Evolutionary conservation across 2,113 vertebrate genomes (phyloP).

Genomic region (Centropus unirufus): DNA sequence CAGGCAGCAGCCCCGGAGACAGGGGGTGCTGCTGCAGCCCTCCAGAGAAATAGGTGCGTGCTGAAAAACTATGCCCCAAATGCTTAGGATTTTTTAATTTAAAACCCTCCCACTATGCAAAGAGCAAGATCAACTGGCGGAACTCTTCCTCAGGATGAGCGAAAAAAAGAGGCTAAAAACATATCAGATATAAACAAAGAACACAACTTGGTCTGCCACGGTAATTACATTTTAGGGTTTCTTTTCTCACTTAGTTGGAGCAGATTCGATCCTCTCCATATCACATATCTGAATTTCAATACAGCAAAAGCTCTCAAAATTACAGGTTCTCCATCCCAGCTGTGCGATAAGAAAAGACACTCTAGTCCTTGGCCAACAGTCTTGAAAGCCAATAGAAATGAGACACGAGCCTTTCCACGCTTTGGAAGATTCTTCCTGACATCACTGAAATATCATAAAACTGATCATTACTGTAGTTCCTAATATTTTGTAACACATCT

Average conservation of each 20-base stretch:
- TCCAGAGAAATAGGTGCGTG: rapidly evolving
- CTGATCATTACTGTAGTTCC: not conserved
- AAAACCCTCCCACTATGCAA: rapidly evolving
- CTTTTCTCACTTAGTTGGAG: not conserved
- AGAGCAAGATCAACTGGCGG: not conserved
- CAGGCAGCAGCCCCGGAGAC: not conserved
- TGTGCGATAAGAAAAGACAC: rapidly evolving
- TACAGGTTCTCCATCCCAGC: not conserved
- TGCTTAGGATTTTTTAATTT: not conserved
- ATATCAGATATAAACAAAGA: not conserved
- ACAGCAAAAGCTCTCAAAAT: not conserved
- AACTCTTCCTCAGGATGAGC: rapidly evolving
- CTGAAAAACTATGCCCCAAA: not conserved
- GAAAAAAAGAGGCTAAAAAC: not conserved
- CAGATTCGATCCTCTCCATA: not conserved
- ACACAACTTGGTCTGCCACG: not conserved
- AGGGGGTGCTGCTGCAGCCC: rapidly evolving
- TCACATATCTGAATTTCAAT: not conserved
- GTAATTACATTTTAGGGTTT: rapidly evolving
- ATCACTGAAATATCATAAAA: rapidly evolving
- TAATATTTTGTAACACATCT: not conserved
- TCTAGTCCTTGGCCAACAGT: rapidly evolving
- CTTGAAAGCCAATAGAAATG: not conserved
- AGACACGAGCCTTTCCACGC: rapidly evolving
- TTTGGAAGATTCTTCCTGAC: not conserved